phyloP scores from a whole-genome alignment of 35 echinoderm and acorn worm species.

The Heliocidaris tuberculata region DNA sequence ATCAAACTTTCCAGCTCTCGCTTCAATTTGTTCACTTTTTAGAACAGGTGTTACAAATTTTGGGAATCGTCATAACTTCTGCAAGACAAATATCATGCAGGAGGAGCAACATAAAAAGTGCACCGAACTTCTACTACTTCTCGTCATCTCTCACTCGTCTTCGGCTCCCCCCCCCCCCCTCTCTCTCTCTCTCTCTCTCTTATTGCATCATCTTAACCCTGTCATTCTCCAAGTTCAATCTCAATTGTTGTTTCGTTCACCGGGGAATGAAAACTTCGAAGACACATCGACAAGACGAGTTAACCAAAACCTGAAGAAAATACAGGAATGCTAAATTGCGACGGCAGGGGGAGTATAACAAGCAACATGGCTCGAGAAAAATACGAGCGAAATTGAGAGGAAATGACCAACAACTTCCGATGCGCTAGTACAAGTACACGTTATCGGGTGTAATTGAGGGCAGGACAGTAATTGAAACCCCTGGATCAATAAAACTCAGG shows the following conservation, averaged over 20 bases:
- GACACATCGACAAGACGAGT: background rate
- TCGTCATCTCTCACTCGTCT: background rate
- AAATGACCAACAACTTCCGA: conserved; percentile 44
- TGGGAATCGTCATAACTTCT: background rate
- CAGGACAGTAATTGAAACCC: conserved; percentile 16
- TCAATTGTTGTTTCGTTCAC: background rate
- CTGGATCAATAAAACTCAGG: conserved; percentile 3
- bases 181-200: background rate
- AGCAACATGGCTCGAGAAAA: background rate
- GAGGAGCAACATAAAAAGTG: background rate
- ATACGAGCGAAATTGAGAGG: conserved; percentile 26
- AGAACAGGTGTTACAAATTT: conserved; percentile 1
- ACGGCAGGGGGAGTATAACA: background rate
- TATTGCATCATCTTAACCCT: background rate
- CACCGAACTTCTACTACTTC: background rate
- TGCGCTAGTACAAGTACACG: conserved; percentile 40
- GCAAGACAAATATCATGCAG: background rate
- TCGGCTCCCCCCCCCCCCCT: background rate
- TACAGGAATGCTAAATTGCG: background rate
- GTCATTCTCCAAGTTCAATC: background rate
- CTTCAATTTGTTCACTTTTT: background rate
- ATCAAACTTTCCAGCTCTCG: background rate
- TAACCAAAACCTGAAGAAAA: background rate
- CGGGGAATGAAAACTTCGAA: background rate
- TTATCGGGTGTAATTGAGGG: conserved; percentile 35